Evolutionary conservation across 2,888 invertebrate genomes (phyloP).

Genomic region (Nesidiocoris tenuis): DNA sequence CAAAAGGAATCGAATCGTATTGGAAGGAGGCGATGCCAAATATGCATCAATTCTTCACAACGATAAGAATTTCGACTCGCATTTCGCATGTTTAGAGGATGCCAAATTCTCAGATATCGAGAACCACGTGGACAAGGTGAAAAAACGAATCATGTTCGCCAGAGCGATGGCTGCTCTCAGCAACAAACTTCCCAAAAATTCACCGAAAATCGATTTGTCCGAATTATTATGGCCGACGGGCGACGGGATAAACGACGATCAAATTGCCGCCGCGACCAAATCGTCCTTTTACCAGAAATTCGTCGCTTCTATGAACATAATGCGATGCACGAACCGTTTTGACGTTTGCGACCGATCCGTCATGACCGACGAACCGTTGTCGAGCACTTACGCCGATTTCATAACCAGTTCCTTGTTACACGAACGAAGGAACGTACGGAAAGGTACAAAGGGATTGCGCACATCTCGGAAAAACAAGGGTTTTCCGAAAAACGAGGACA

Average conservation of each 20-base stretch:
- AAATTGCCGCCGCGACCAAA: slow-evolving; percentile 11
- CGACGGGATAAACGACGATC: not conserved
- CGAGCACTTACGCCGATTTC: slow-evolving; percentile 25
- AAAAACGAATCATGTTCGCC: slow-evolving; percentile 32
- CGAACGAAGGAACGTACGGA: not conserved
- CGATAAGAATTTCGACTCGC: slow-evolving; percentile 20
- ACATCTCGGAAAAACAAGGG: no score
- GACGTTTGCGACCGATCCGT: slow-evolving; percentile 27
- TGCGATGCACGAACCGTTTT: slow-evolving; percentile 4
- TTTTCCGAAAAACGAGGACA: not conserved
- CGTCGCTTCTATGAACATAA: slow-evolving; percentile 31
- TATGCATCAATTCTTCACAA: slow-evolving; percentile 25
- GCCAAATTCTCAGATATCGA: slow-evolving; percentile 4
- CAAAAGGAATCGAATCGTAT: slow-evolving; percentile 10
- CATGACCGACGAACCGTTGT: slow-evolving; percentile 29
- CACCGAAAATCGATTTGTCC: slow-evolving; percentile 6
- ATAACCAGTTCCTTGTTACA: not conserved
- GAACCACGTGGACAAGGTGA: slow-evolving; percentile 14
- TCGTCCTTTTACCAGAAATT: slow-evolving; percentile 37
- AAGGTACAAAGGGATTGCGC: no score
- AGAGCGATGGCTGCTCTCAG: not conserved
- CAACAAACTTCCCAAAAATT: not conserved
- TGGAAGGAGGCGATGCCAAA: slow-evolving; percentile 21
- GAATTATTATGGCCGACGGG: slow-evolving; percentile 9
- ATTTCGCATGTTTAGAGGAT: slow-evolving; percentile 4